Base-by-base conservation (phyloP, 2,113 vertebrate genomes). In the Marmota monax region DNA sequence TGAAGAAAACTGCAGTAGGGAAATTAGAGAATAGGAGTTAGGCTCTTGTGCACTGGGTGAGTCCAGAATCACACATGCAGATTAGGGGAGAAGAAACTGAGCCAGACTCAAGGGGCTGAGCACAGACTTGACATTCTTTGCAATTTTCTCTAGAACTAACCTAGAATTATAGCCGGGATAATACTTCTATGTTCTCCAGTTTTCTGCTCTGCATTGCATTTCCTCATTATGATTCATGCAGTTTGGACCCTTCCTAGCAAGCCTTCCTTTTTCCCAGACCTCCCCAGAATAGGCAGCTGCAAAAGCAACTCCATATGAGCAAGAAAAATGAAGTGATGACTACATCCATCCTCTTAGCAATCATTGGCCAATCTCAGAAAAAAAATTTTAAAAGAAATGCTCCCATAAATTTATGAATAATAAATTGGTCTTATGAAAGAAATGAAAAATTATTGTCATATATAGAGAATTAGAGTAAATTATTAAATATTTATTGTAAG, bases 371-470 rank as follows among this genome's bases (percentile, higher is more conserved):
- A 69, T 83, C 32, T 92, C 63, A 89, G 51, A 83, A 85, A 63
- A 67, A 88, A 78, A 70, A 70, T 51, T 74, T 87, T 94, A 25
- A 32, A 80, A 82, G 61, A 17, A 92, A 85, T 82, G 2, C 23
- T 85, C 29, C 13, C 56, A 25, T 83, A 88, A 90, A 78, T 23
- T 58, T 82, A 58, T 70, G 77, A 95, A 76, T 84, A 80, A 27
- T 67, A 74, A 77, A 84, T 82, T 92, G 87, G 8, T 48, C 45
- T 95, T 95, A 56, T n/a, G 34, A 80, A 97, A 29, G 53, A 92
- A 96, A 77, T 73, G 22, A 61, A 92, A 95, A 93, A 94, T 72
- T 39, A 92, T 51, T 92, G 14, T 76, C 16, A 69, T 88, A 72
- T 88, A 70, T 10, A 9, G 7, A 7, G 42, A 7, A 5, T 0